phyloP scores from a whole-genome alignment of 2,797 vertebrate genomes.

The Hirundo rustica region DNA sequence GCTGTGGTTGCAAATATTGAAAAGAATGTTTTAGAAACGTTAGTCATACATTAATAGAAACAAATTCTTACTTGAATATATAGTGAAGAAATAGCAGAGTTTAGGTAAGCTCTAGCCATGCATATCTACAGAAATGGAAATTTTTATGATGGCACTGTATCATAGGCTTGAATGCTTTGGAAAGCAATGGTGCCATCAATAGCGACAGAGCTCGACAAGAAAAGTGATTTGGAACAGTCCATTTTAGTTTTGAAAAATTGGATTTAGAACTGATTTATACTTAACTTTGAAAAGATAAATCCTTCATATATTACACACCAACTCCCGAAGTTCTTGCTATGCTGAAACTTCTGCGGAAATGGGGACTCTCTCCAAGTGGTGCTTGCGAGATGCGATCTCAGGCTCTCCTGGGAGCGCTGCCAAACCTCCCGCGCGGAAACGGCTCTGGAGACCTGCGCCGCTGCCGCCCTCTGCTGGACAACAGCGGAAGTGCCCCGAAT shows the following conservation, averaged over 20 bases:
- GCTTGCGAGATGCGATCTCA: neutral
- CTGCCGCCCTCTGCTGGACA: neutral
- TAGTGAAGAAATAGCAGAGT: neutral
- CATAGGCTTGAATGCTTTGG: neutral
- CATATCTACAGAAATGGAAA: neutral
- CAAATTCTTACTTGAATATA: neutral
- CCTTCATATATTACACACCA: neutral
- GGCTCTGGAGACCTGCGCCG: neutral
- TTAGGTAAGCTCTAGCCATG: neutral
- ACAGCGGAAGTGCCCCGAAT: neutral
- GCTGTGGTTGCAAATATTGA: neutral
- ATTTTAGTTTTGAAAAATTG: neutral
- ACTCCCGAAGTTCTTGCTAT: neutral
- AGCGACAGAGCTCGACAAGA: neutral
- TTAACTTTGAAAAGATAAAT: neutral
- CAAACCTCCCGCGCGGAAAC: accelerated
- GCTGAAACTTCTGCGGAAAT: neutral
- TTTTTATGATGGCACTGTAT: neutral
- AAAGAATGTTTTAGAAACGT: neutral
- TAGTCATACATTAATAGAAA: neutral
- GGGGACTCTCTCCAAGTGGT: neutral
- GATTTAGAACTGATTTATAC: neutral
- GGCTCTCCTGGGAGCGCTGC: neutral
- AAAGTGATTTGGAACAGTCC: neutral
- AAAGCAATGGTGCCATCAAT: neutral